phyloP scores from a whole-genome alignment of 2,797 vertebrate species.

The Sciaenops ocellatus region DNA sequence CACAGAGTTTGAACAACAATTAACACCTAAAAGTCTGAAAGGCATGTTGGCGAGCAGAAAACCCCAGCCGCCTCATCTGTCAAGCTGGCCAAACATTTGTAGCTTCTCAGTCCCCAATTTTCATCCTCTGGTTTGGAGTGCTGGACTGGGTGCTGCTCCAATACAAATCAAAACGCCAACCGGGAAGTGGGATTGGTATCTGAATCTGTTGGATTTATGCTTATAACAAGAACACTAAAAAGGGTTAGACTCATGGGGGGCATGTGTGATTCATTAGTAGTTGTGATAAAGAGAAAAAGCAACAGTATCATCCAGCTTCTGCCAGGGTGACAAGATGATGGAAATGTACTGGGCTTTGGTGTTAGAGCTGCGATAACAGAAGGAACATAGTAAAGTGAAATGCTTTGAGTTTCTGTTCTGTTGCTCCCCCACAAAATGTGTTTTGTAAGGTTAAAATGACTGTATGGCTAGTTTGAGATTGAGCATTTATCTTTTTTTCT shows the following conservation, averaged over 20 bases:
- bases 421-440: slow-evolving; percentile 10
- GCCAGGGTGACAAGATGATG: slow-evolving; percentile 24
- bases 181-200: not conserved
- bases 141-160: no score
- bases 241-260: no score
- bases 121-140: no score
- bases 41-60: no score
- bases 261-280: not conserved
- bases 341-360: slow-evolving; percentile 1
- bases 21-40: no score
- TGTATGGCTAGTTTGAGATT: not conserved
- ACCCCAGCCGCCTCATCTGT: no score
- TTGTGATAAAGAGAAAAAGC: slow-evolving; percentile 26
- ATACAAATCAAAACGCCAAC: no score
- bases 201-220: not conserved
- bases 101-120: no score
- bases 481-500: not conserved
- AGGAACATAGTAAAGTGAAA: not conserved
- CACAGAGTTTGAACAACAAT: no score
- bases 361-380: not conserved
- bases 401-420: not conserved
- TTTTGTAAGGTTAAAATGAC: not conserved
- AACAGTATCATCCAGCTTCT: slow-evolving; percentile 16
- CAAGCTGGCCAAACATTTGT: no score
- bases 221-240: no score